Base-by-base conservation (phyloP, 2,113 vertebrate species). In the Laticauda laticaudata region DNA sequence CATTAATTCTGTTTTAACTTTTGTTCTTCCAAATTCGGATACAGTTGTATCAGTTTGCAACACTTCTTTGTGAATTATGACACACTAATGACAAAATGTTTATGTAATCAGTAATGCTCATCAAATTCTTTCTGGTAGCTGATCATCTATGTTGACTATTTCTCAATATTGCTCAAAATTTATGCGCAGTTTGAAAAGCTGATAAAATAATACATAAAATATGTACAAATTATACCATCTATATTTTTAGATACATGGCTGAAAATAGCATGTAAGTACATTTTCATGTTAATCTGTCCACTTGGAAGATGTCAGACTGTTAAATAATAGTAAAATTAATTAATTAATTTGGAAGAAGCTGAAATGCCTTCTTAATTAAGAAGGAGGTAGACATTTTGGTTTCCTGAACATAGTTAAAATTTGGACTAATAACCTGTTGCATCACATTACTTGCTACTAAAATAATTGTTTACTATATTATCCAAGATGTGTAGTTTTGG, bases 11-110 rank as follows among this genome's bases (percentile, higher is more conserved):
- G 51, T 94, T 92, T 97, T 95, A 95, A 94, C 88, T 93, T 95
- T 95, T 95, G 51, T 96, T 91, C 93, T 96, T 94, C 96, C 94
- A 96, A 96, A 97, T 95, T 92, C 94, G 96, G 94, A 95, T 88
- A 92, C 92, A 95, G 94, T 93, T 95, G 87, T 96, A 94, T 95
- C 96, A 95, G 43, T 94, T 94, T 93, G 92, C 92, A 89, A 91
- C 94, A 92, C 97, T 95, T 94, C 48, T 96, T 96, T 96, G 45
- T 94, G 95, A 95, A 90, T 93, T 93, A 90, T 95, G 94, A 93
- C 94, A 93, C 95, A 69, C 89, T 0, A 61, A 93, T 93, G 93
- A 96, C 90, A 95, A 96, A 95, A 94, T 94, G 94, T 95, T 95
- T 95, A 92, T 95, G 94, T 94, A 96, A 92, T 95, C 96, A 95